Evolutionary conservation across 1,140 invertebrate species (phyloP).

Genomic region (Zaprionus taronus): DNA sequence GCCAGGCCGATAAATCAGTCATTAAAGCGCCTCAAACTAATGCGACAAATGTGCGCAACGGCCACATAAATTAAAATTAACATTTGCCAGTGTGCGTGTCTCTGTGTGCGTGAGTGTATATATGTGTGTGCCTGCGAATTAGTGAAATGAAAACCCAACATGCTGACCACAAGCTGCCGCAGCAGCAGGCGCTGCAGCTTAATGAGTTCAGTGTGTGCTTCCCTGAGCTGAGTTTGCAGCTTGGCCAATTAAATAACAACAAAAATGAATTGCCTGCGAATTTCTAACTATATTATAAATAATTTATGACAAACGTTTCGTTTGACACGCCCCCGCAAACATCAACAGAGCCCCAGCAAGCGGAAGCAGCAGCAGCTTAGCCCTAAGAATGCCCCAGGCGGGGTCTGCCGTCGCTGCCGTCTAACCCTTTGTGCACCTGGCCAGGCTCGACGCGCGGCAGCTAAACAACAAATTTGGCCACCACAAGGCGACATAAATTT

Average conservation of each 20-base stretch:
- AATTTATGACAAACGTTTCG: slow-evolving; percentile 75
- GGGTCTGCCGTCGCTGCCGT: neutral
- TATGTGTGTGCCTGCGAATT: slow-evolving; percentile 56
- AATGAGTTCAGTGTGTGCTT: slow-evolving; percentile 57
- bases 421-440: slow-evolving; percentile 28
- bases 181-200: slow-evolving; percentile 64
- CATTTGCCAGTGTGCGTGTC: slow-evolving; percentile 51
- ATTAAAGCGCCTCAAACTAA: slow-evolving; percentile 78
- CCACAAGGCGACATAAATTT: slow-evolving; percentile 76
- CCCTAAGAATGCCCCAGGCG: neutral
- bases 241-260: slow-evolving; percentile 54
- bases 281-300: slow-evolving; percentile 59
- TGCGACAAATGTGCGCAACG: slow-evolving; percentile 75
- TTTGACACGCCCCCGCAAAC: slow-evolving; percentile 23
- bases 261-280: slow-evolving; percentile 36
- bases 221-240: slow-evolving; percentile 4
- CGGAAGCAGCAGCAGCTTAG: slow-evolving; percentile 21
- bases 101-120: slow-evolving; percentile 10
- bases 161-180: slow-evolving; percentile 74
- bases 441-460: slow-evolving; percentile 58
- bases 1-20: slow-evolving; percentile 77
- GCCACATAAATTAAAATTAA: slow-evolving; percentile 81
- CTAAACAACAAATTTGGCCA: slow-evolving; percentile 63
- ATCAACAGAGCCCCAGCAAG: neutral
- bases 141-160: slow-evolving; percentile 79